Percentiles rank a stretch among this genome's conserved stretches.
Conservation (phyloP, 2,888 invertebrate genomes). For the Cheilosia impressa region DNA sequence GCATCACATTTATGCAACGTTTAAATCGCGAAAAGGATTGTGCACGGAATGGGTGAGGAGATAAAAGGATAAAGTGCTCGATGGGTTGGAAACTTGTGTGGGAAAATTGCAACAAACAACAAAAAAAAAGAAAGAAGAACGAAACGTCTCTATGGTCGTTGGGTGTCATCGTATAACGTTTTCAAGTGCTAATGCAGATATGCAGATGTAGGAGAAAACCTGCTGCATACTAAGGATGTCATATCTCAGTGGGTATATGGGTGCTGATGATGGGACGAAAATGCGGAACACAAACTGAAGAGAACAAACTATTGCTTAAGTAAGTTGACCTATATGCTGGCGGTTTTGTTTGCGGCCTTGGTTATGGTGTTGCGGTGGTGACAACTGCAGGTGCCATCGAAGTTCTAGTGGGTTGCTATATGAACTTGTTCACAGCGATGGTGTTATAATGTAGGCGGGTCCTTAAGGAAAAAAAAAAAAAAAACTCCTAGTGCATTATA, state of each 20-base stretch:
- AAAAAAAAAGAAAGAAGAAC: too few relatives aligned
- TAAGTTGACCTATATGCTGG: conserved; percentile 45
- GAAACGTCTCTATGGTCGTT: background rate
- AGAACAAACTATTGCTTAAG: conserved; percentile 33
- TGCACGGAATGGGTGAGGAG: conserved; percentile 23
- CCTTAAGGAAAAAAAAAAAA: background rate
- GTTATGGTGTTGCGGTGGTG: background rate
- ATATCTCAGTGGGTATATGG: conserved; percentile 21
- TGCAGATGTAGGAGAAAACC: conserved; percentile 43
- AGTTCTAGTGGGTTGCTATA: background rate
- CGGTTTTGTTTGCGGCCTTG: conserved; percentile 17
- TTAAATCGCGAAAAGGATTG: conserved; percentile 60
- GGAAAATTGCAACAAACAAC: conserved; percentile 6
- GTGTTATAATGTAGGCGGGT: background rate
- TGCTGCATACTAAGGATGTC: conserved; percentile 61
- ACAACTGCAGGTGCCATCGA: conserved; percentile 10
- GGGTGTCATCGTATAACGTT: background rate
- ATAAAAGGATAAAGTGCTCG: conserved; percentile 67
- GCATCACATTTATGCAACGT: conserved; percentile 70
- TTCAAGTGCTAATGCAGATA: conserved; percentile 52
- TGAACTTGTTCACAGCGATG: background rate
- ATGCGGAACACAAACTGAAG: conserved; percentile 13
- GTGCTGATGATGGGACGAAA: background rate
- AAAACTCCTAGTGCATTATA: background rate
- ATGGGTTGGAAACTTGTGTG: conserved; percentile 54